Conservation (phyloP, 64 coral and sea anemone genomes). For the Trachythela sp. region DNA sequence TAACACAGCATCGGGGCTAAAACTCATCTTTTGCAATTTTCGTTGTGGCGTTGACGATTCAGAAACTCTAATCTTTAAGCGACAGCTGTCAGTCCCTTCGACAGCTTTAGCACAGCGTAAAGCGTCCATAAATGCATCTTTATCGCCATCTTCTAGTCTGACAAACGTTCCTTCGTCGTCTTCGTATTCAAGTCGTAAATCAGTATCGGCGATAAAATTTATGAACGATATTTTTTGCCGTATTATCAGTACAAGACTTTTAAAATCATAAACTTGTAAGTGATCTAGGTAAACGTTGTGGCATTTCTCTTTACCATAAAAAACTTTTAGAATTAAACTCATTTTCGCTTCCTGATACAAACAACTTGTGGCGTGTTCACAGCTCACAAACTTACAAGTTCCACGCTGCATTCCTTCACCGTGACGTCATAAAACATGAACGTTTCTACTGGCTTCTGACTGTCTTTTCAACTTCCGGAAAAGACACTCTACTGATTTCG, state of each 20-base stretch:
- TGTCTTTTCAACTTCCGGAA: neutral
- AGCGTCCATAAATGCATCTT: neutral
- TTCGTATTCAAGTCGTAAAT: slow-evolving; percentile 15
- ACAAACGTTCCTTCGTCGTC: slow-evolving; percentile 13
- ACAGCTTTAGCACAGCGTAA: slow-evolving; percentile 9
- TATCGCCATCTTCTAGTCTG: neutral
- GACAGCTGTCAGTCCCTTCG: neutral
- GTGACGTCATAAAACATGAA: too few relatives aligned
- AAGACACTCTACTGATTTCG: slow-evolving; percentile 3
- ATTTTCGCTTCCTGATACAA: neutral
- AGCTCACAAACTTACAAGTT: neutral
- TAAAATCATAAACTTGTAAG: neutral
- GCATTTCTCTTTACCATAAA: neutral
- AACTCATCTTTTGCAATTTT: too few relatives aligned
- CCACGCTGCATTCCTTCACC: neutral
- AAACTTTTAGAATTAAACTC: neutral
- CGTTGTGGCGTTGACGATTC: neutral
- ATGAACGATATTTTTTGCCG: slow-evolving; percentile 5
- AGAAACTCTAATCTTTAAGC: slow-evolving; percentile 7
- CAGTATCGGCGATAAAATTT: slow-evolving; percentile 17
- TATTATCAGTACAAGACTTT: neutral
- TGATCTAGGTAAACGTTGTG: neutral
- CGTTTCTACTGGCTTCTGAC: too few relatives aligned
- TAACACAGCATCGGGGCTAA: too few relatives aligned
- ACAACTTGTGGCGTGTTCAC: too few relatives aligned